Evolutionary conservation across 2,888 invertebrate genomes (phyloP), one percentile per base, ranked within the genome.

Genomic region (Epirrita christyi): DNA sequence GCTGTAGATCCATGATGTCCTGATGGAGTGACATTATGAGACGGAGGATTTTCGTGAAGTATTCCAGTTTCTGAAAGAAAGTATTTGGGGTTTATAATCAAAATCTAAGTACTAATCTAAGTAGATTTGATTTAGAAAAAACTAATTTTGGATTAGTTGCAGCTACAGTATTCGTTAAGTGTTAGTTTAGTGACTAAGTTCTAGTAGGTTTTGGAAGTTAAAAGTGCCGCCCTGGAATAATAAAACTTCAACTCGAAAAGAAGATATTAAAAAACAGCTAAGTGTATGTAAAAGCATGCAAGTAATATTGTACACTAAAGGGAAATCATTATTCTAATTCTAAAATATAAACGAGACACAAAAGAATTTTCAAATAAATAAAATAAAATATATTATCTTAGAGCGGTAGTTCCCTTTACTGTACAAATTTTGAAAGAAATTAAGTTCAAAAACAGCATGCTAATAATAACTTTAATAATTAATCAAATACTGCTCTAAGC

Each of bases 321-420:
- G 92, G 92, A 92, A 87, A 83, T 72, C 63, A 71, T 52, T 45
- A 61, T 60, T 63, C 52, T 60, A 66, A 51, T 55, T 29, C 56
- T 53, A 55, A 67, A 64, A 58, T 60, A 21, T 21, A 21, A 21
- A 56, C 36, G 61, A 64, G 59, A 53, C 63, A n/a, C 13, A 28
- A 34, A 9, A 46, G 37, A 52, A 46, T 36, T 57, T 55, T 14
- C 14, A 14, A 11, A 60, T 55, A 60, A 60, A 60, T 58, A 8
- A 29, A 50, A 46, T 46, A 41, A 47, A 49, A 59, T 48, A 59
- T 67, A 64, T 72, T 67, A 42, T 78, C 87, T 90, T 90, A 90
- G 90, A 91, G 90, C 91, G 90, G 88, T 84, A 85, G 76, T 71
- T 92, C 91, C 91, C 91, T 92, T 92, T 92, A 90, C 75, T 90